Percentiles rank a stretch among this genome's conserved stretches.
phyloP scores from a whole-genome alignment of 2,797 vertebrate species.

The Schizothorax lantsangensis region DNA sequence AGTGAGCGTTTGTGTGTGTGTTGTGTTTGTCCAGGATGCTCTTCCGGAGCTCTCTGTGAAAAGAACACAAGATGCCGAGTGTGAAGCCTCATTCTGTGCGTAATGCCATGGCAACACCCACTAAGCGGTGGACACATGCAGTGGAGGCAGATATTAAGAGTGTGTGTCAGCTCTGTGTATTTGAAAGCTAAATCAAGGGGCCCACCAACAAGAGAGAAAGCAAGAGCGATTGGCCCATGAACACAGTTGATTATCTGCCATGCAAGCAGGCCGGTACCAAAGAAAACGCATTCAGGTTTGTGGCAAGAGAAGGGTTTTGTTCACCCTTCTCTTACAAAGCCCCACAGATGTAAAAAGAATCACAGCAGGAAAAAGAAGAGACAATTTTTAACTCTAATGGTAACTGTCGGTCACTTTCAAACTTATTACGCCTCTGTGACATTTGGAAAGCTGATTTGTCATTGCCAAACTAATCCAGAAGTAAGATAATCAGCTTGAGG shows the following conservation, averaged over 20 bases:
- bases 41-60: conserved; percentile 87
- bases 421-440: conserved; percentile 3
- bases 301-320: background rate
- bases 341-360: background rate
- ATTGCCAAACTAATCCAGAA: conserved; percentile 37
- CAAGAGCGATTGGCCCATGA: conserved; percentile 1
- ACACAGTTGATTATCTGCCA: conserved; percentile 25
- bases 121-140: conserved; percentile 71
- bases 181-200: conserved; percentile 47
- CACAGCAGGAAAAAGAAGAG: background rate
- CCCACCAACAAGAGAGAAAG: conserved; percentile 6
- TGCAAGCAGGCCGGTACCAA: conserved; percentile 3
- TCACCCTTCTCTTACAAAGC: background rate
- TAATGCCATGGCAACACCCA: conserved; percentile 80
- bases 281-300: background rate
- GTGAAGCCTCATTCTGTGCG: conserved; percentile 84
- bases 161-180: conserved; percentile 59
- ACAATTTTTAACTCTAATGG: background rate
- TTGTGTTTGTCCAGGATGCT: conserved; percentile 67
- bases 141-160: conserved; percentile 66
- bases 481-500: conserved; percentile 46
- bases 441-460: conserved; percentile 41
- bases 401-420: background rate
- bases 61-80: conserved; percentile 93
- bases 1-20: conserved; percentile 43